Evolutionary conservation across 2,797 vertebrate genomes (phyloP).

Genomic region (Bucorvus abyssinicus): DNA sequence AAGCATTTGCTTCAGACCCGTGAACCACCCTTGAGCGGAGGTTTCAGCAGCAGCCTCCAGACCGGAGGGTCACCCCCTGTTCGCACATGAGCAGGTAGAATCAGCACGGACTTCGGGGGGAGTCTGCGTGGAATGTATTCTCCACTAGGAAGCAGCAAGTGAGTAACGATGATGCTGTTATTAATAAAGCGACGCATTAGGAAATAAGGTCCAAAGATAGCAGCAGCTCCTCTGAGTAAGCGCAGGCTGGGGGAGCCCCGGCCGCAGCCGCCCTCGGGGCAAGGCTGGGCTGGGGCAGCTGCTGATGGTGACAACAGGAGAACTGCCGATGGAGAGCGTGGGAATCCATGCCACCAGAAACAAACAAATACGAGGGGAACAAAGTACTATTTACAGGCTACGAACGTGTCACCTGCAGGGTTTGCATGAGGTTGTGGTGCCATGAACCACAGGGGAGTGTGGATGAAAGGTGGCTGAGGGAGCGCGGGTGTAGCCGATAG

Average conservation of each 20-base stretch:
- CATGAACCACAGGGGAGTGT: rapidly evolving
- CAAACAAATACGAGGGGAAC: background rate
- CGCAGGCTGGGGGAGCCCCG: rapidly evolving
- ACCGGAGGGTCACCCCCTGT: background rate
- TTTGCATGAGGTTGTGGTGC: background rate
- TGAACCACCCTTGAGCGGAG: background rate
- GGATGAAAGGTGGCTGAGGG: background rate
- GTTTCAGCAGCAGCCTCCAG: background rate
- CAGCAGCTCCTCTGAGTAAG: background rate
- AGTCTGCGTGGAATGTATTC: background rate
- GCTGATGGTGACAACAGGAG: background rate
- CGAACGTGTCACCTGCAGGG: background rate
- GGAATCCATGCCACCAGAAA: background rate
- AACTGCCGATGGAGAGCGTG: background rate
- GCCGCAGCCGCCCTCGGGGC: background rate
- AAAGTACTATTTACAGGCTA: background rate
- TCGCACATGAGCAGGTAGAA: background rate
- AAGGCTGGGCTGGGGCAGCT: background rate
- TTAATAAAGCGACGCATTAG: background rate
- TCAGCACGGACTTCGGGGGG: rapidly evolving
- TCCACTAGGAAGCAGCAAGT: conserved; percentile 23
- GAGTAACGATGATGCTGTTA: background rate
- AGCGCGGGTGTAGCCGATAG: background rate
- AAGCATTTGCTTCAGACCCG: background rate
- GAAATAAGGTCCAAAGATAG: background rate